phyloP scores from a whole-genome alignment of 2,888 invertebrate genomes.

The Apamea anceps region DNA sequence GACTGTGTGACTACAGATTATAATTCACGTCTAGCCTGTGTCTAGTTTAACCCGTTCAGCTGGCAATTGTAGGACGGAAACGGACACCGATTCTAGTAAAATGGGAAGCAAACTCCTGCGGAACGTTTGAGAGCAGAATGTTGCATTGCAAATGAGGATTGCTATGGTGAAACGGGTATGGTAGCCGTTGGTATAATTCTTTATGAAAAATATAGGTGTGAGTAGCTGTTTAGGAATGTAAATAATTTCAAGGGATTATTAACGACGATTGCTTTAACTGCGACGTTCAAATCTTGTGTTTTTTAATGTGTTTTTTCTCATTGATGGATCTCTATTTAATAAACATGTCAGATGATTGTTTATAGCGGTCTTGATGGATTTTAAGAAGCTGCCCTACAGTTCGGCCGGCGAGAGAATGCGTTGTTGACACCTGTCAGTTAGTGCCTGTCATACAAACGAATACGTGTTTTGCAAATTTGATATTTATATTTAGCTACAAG shows the following conservation, averaged over 20 bases:
- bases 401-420: not conserved
- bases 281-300: not conserved
- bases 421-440: not conserved
- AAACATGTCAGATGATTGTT: not conserved
- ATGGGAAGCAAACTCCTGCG: not conserved
- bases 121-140: not conserved
- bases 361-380: not conserved
- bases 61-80: not conserved
- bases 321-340: not conserved
- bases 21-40: conserved; percentile 19
- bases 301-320: not conserved
- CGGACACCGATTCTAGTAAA: not conserved
- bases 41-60: conserved; percentile 11
- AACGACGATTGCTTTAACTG: not conserved
- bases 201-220: not conserved
- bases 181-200: not conserved
- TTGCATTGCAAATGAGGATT: not conserved
- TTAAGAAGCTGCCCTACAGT: not conserved
- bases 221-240: not conserved
- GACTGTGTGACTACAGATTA: conserved; percentile 14
- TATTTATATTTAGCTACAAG: not conserved
- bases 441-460: too few relatives aligned
- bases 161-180: not conserved
- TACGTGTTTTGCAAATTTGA: not conserved
- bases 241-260: not conserved